Evolutionary conservation across 2,113 vertebrate genomes (phyloP).

Genomic region (Caloenas nicobarica): DNA sequence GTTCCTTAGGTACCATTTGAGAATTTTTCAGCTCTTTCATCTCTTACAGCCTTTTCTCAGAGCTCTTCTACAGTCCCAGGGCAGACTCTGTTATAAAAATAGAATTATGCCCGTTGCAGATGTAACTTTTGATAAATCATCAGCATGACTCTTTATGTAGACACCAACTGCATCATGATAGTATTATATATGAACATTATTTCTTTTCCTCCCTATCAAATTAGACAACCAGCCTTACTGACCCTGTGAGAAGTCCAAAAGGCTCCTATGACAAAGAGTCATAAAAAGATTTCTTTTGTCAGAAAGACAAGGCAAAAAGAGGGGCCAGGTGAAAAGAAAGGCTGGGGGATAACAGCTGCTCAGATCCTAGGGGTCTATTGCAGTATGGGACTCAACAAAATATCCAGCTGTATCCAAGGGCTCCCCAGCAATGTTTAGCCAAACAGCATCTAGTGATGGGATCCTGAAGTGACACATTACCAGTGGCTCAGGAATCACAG

Average conservation of each 20-base stretch:
- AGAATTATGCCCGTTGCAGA: neutral
- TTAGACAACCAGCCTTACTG: neutral
- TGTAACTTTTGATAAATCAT: neutral
- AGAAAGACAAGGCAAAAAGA: neutral
- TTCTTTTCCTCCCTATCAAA: neutral
- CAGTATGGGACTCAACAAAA: neutral
- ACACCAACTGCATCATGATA: neutral
- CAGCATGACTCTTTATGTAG: neutral
- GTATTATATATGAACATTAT: neutral
- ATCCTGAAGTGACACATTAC: neutral
- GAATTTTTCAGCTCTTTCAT: conserved; percentile 16
- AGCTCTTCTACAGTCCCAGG: neutral
- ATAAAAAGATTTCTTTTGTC: neutral
- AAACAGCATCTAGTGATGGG: neutral
- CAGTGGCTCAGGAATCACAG: neutral
- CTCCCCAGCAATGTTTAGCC: neutral
- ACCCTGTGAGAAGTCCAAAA: neutral
- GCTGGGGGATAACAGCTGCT: neutral
- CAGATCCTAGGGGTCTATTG: neutral
- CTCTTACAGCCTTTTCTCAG: neutral
- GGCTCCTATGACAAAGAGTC: neutral
- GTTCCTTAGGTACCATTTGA: neutral
- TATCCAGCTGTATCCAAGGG: neutral
- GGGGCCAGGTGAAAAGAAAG: neutral
- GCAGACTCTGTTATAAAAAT: neutral